Evolutionary conservation across 2,888 invertebrate genomes (phyloP), one percentile per base, ranked within the genome.

Genomic region (Zaprionus obscuricornis): DNA sequence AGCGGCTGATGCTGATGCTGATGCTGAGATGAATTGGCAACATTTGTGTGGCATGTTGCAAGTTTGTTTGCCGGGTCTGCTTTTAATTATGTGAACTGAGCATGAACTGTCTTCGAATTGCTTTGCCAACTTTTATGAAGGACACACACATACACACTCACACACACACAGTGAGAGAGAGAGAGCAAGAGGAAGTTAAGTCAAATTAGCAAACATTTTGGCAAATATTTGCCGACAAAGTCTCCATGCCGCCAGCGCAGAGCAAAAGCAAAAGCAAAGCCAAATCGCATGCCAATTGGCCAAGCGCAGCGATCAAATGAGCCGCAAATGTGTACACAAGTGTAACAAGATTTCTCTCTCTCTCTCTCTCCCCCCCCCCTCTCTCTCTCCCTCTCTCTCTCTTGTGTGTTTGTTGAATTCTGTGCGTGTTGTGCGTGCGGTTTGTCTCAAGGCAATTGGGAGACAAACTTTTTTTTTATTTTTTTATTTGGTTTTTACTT

Each of bases 121-220:
- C 51, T 39, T 58, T 47, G 22, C 31, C 47, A 58, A 58, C 39
- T 47, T 58, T 40, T 27, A 27, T 27, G 33, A 31, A 1, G 11
- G 11, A 3, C 7, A 17, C 14, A 34, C 18, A 37, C 13, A 27
- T 18, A 36, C 17, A 18, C 8, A 20, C 18, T 39, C 31, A 10
- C 14, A 22, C 6, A 51, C 33, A 13, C 33, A 43, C 43, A 24
- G 31, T 17, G 31, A 6, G 1, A 14, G 10, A 10, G 4, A n/a
- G 26, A 11, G 31, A 56, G 47, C 29, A 56, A 58, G 33, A 36
- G 57, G 40, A 62, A 62, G 62, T 74, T 51, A 66, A 83, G 74
- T 70, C 59, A 84, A 77, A 77, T 84, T 84, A 77, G 77, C 84
- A 81, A 77, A 84, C 67, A 84, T 84, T 83, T 81, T 65, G 57